These are phyloP conservation scores for Lepidurus packardi DNA, from an alignment of 1,140 invertebrate genomes.

Conservation along the genomic window DNA sequence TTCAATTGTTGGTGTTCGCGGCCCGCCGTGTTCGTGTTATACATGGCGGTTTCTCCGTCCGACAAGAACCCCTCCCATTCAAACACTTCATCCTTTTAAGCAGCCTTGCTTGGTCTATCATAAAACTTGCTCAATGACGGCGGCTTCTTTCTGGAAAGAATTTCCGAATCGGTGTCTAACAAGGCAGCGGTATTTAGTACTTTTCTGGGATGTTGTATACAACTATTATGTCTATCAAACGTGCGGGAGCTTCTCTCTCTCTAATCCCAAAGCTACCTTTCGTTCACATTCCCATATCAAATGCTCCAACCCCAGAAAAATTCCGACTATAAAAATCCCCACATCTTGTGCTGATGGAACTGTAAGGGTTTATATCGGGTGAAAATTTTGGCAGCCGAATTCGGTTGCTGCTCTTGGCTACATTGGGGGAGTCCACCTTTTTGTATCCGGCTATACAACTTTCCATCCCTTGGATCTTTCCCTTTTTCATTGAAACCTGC, in stretches of 20 bases:
- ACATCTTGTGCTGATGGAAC: neutral
- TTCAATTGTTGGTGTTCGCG: neutral
- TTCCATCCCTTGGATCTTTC: neutral
- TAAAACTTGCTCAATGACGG: slow-evolving; percentile 19
- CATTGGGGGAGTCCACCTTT: neutral
- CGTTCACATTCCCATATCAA: neutral
- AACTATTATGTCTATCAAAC: slow-evolving; percentile 14
- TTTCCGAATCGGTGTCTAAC: slow-evolving; percentile 14
- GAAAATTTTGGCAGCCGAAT: neutral
- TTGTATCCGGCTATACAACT: neutral
- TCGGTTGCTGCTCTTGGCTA: neutral
- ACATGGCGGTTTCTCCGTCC: neutral
- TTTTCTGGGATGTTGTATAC: neutral
- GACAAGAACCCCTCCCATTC: neutral
- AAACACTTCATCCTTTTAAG: slow-evolving; percentile 22
- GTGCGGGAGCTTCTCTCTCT: neutral
- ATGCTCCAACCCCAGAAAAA: neutral
- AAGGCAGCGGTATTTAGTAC: neutral
- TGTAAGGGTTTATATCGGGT: neutral
- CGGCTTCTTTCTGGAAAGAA: slow-evolving; percentile 3
- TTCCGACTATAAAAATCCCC: neutral
- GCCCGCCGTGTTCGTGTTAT: neutral
- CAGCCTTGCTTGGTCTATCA: slow-evolving; percentile 4
- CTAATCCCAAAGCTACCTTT: neutral
- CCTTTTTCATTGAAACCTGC: slow-evolving; percentile 2